These are phyloP conservation scores for Echeneis naucrates DNA, from an alignment of 2,797 vertebrate genomes.

Conservation along the genomic window DNA sequence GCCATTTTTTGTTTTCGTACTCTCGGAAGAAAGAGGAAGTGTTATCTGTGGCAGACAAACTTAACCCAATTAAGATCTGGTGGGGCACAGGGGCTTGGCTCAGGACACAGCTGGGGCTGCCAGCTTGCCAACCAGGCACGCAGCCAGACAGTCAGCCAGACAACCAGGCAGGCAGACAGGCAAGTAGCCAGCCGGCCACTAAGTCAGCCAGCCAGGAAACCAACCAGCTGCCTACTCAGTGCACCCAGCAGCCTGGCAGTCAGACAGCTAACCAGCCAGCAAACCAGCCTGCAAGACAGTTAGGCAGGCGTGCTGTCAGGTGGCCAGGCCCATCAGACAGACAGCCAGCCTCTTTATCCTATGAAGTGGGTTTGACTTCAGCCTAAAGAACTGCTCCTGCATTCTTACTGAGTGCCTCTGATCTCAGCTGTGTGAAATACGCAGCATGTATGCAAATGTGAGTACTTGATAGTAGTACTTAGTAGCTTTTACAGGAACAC, in stretches of 20 bases:
- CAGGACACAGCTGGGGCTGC: constrained; percentile 73
- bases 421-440: neutral
- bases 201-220: constrained; percentile 49
- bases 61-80: constrained; percentile 90
- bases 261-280: constrained; percentile 34
- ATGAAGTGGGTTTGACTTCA: constrained; percentile 19
- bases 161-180: constrained; percentile 53
- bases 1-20: constrained; percentile 75
- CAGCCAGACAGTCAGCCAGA: constrained; percentile 64
- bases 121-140: constrained; percentile 75
- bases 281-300: constrained; percentile 28
- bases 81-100: constrained; percentile 83
- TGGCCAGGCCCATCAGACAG: constrained; percentile 22
- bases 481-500: neutral
- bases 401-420: neutral
- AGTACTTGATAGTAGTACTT: too few species aligned
- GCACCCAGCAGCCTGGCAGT: constrained; percentile 35
- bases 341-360: constrained; percentile 20
- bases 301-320: constrained; percentile 18
- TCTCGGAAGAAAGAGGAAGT: constrained; percentile 87
- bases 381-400: constrained; percentile 1
- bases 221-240: constrained; percentile 49
- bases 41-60: constrained; percentile 90
- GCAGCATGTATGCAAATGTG: neutral
- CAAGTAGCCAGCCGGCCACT: constrained; percentile 54